Base-by-base conservation (phyloP, 2,797 vertebrate species). In the Valencia hispanica region DNA sequence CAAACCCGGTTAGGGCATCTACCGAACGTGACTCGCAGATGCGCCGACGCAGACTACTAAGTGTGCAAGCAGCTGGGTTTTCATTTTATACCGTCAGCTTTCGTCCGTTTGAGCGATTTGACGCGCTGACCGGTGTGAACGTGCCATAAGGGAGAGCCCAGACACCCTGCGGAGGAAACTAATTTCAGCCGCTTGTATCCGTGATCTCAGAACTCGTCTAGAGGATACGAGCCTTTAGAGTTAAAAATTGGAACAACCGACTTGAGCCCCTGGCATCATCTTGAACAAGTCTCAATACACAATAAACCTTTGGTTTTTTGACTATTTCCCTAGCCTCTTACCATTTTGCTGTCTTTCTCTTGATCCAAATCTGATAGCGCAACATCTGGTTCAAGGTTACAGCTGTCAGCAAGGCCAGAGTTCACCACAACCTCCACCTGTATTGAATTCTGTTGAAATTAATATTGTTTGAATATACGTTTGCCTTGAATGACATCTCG, bases 341-440 rank as follows among this genome's bases (percentile, higher is more conserved):
- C 85, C 22, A 34, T 74, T 59, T 73, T 59, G 22, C 15, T 81
- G 50, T 71, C 59, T 79, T 74, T 81, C 41, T 66, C 39, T 73
- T 83, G 80, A 85, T 85, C 76, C 86, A 75, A 82, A 88, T 86
- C 71, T 85, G 86, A 89, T 90, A 84, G 88, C 77, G 51, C 69
- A 87, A 89, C 91, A 92, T 92, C 91, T 93, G 92, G 87, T 89
- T 90, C 75, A 86, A 87, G 89, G 89, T 88, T 92, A 85, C 78
- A 11, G 87, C 89, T 91, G 88, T 88, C 80, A 84, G 79, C 76
- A 2, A 78, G 84, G 82, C 77, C 74, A 76, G 77, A 77, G 84
- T 90, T 86, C 75, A 61, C 59, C 1, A n/a, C 57, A 45, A 80
- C 81, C 82, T 66, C 79, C 77, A 73, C 80, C 81, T 72, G 78